Conservation (phyloP, 2,888 invertebrate genomes). For the Andrena trimmerana region DNA sequence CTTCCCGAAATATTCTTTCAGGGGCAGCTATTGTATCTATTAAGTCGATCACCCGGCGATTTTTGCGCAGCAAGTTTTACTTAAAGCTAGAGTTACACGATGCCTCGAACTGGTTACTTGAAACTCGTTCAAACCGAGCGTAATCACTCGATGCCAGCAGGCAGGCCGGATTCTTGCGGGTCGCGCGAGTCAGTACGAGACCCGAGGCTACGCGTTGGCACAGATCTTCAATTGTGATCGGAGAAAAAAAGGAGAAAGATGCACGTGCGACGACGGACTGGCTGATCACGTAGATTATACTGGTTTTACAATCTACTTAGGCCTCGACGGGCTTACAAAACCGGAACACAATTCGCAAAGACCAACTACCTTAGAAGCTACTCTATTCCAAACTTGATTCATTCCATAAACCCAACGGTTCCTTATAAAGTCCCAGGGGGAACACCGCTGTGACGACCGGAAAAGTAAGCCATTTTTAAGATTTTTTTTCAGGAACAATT, state of each 20-base stretch:
- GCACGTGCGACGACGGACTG: constrained; percentile 21
- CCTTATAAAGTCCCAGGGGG: too few species aligned
- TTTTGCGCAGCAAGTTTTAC: neutral
- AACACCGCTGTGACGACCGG: too few species aligned
- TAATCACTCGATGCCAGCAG: neutral
- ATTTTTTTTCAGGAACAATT: too few species aligned
- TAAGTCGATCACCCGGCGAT: neutral
- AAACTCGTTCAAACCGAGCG: constrained; percentile 3
- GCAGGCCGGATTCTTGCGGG: constrained; percentile 20
- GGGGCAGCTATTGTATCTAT: too few species aligned
- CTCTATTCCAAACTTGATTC: neutral
- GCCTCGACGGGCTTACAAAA: constrained; percentile 1
- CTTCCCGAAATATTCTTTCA: too few species aligned
- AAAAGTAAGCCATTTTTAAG: too few species aligned
- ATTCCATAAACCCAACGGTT: neutral
- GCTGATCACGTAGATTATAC: constrained; percentile 15
- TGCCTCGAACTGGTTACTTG: neutral
- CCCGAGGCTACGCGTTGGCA: constrained; percentile 49
- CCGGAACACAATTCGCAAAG: neutral
- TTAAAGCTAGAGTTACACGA: neutral
- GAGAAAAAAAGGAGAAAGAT: constrained; percentile 37
- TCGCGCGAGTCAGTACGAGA: constrained; percentile 28
- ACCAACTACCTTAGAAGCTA: neutral
- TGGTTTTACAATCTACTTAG: constrained; percentile 13
- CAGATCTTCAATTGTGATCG: constrained; percentile 45